Evolutionary conservation across 2,888 invertebrate species (phyloP).

Genomic region (Coenonympha arcania): DNA sequence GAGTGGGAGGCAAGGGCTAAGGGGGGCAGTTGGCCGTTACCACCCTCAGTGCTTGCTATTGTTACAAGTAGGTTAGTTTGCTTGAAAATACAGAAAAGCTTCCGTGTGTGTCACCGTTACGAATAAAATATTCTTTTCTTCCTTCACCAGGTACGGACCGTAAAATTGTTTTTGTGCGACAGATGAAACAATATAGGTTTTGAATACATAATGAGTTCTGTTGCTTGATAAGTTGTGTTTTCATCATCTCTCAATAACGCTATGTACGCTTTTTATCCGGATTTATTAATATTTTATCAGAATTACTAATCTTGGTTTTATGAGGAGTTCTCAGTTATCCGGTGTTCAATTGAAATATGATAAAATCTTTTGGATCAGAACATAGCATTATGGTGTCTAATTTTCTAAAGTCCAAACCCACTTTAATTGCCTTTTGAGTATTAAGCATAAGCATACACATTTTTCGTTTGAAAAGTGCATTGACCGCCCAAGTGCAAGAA

Average conservation of each 20-base stretch:
- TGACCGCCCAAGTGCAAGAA: background rate
- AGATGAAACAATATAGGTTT: slow-evolving; percentile 52
- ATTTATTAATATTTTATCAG: too few relatives aligned
- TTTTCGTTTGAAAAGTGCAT: background rate
- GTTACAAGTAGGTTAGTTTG: slow-evolving; percentile 66
- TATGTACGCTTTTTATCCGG: background rate
- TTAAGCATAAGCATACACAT: background rate
- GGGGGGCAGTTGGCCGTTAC: slow-evolving; percentile 45
- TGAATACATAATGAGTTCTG: background rate
- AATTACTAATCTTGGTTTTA: too few relatives aligned
- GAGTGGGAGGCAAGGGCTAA: slow-evolving; percentile 44
- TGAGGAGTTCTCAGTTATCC: too few relatives aligned
- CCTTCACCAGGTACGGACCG: slow-evolving; percentile 47
- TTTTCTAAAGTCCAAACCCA: too few relatives aligned
- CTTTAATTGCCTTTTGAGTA: too few relatives aligned
- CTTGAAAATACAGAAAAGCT: slow-evolving; percentile 66
- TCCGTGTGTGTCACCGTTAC: slow-evolving; percentile 62
- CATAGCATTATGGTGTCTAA: too few relatives aligned
- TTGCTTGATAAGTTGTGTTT: background rate
- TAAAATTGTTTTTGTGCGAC: slow-evolving; percentile 57
- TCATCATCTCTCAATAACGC: background rate
- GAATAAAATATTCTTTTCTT: slow-evolving; percentile 67
- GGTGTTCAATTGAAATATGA: too few relatives aligned
- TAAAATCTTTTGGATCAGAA: too few relatives aligned
- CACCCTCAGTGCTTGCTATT: slow-evolving; percentile 47